Evolutionary conservation across 2,888 invertebrate genomes (phyloP).

Genomic region (Amblyteles armatorius): DNA sequence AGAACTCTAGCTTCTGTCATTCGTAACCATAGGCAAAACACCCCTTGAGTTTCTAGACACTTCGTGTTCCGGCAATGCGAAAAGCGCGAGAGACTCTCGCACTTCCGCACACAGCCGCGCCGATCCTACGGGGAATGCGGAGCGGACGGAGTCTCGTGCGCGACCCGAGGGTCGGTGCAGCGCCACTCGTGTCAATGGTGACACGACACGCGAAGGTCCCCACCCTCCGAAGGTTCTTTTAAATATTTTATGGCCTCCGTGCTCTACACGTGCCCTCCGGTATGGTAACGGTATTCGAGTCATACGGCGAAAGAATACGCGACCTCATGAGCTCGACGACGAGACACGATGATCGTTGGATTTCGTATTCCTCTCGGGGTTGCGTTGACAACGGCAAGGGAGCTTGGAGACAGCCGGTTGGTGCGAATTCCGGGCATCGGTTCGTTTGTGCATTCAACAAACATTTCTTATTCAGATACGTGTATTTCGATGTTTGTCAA

Average conservation of each 20-base stretch:
- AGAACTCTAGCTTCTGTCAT: neutral
- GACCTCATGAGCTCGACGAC: neutral
- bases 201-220: constrained; percentile 19
- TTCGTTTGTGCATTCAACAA: no score
- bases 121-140: neutral
- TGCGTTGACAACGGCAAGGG: no score
- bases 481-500: no score
- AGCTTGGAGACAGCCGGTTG: no score
- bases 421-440: no score
- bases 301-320: neutral
- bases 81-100: constrained; percentile 1
- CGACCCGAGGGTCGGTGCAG: constrained; percentile 37
- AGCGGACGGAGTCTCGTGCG: constrained; percentile 27
- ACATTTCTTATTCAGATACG: no score
- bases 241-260: constrained; percentile 53
- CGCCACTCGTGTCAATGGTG: constrained; percentile 43
- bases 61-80: no score
- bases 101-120: constrained; percentile 28
- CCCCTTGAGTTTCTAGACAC: no score
- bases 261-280: neutral
- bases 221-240: constrained; percentile 31
- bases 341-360: no score
- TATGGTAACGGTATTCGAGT: neutral
- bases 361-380: no score
- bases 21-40: neutral